Conservation (phyloP, 2,797 vertebrate species). For the Pogonophryne albipinna region DNA sequence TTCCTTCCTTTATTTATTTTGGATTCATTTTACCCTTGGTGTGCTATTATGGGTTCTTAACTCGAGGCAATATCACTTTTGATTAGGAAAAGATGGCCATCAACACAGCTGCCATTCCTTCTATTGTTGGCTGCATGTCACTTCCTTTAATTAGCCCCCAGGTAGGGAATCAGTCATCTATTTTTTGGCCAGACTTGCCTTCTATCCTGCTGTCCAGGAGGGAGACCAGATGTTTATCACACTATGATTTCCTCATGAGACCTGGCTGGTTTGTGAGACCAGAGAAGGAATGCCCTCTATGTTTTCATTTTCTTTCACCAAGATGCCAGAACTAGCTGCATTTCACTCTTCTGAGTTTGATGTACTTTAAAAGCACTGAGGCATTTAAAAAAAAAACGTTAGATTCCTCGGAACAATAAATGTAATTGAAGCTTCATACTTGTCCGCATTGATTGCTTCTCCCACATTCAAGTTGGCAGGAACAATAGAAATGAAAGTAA, state of each 20-base stretch:
- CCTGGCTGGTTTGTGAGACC: constrained; percentile 26
- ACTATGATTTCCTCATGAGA: constrained; percentile 38
- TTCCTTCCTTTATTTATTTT: constrained; percentile 5
- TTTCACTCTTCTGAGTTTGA: neutral
- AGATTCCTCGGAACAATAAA: neutral
- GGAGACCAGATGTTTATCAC: constrained; percentile 62
- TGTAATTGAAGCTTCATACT: neutral
- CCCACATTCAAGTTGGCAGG: constrained; percentile 3
- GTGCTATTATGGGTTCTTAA: constrained; percentile 21
- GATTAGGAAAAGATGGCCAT: constrained; percentile 30
- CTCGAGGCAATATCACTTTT: constrained; percentile 27
- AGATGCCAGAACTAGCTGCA: neutral
- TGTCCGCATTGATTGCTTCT: neutral
- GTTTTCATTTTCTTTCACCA: constrained; percentile 9
- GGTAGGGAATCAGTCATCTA: constrained; percentile 51
- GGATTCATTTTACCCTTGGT: constrained; percentile 4
- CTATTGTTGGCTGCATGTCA: constrained; percentile 51
- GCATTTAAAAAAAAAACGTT: neutral
- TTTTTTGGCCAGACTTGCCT: constrained; percentile 39
- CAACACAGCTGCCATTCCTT: constrained; percentile 36
- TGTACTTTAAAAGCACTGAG: neutral
- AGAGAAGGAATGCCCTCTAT: constrained; percentile 25
- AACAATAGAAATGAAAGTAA: constrained; percentile 8
- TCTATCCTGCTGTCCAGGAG: constrained; percentile 46
- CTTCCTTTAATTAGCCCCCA: constrained; percentile 61